phyloP scores from a whole-genome alignment of 92 coral and sea anemone species.

The Phymanthus crucifer region DNA sequence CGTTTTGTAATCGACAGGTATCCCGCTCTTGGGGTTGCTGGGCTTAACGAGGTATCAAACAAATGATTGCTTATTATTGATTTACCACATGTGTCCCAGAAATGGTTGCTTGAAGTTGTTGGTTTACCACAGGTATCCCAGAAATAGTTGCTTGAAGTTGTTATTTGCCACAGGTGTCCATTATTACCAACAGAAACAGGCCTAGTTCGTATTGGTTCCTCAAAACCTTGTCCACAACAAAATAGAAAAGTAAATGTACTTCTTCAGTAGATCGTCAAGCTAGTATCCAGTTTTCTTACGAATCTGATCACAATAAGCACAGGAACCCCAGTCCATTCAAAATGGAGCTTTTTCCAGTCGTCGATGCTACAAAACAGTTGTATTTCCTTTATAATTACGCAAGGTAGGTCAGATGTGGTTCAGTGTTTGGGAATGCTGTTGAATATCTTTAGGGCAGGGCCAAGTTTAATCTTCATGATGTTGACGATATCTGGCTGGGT shows the following conservation, averaged over 20 bases:
- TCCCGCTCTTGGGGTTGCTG: background rate
- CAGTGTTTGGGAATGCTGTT: constrained; percentile 73
- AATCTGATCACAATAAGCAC: background rate
- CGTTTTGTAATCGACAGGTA: background rate
- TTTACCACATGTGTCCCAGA: background rate
- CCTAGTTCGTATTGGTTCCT: too few species aligned
- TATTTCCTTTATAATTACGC: background rate
- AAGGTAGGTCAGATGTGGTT: background rate
- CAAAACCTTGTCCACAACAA: background rate
- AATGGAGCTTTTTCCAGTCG: background rate
- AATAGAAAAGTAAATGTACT: background rate
- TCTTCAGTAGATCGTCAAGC: background rate
- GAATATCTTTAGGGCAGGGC: constrained; percentile 95
- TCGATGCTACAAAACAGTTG: background rate
- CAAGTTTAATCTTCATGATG: constrained; percentile 89
- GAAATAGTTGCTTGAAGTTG: background rate
- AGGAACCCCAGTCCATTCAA: background rate
- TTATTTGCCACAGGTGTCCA: background rate
- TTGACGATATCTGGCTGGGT: constrained; percentile 92
- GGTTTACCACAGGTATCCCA: background rate
- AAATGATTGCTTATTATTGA: background rate
- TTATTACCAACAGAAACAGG: too few species aligned
- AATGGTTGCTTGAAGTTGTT: background rate
- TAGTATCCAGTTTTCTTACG: background rate
- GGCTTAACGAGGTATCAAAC: background rate